A percentile compares a stretch with the other conserved stretches of the same genome.
These are phyloP conservation scores for Tragelaphus buxtoni DNA, from an alignment of 2,113 vertebrate genomes.

Conservation along the genomic window DNA sequence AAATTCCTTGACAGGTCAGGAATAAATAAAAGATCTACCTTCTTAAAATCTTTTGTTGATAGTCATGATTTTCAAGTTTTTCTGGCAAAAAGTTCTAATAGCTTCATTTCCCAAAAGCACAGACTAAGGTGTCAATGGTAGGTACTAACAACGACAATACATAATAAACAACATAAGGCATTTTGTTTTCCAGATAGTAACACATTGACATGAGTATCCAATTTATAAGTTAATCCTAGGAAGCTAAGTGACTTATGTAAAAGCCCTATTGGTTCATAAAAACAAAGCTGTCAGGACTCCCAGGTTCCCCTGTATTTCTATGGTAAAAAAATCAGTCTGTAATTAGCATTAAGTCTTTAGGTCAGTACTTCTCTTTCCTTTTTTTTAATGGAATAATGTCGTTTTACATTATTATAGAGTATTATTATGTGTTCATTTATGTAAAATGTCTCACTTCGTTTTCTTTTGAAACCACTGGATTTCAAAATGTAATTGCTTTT, in stretches of 20 bases:
- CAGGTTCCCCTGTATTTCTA: neutral
- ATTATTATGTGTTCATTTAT: neutral
- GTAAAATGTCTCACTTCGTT: constrained; percentile 8
- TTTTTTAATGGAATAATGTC: neutral
- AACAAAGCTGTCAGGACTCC: neutral
- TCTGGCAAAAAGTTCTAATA: neutral
- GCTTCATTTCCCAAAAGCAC: neutral
- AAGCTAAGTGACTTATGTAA: neutral
- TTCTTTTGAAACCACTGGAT: neutral
- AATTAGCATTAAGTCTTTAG: neutral
- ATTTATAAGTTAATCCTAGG: neutral
- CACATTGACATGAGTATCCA: neutral
- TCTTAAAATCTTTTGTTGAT: neutral
- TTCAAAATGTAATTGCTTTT: neutral
- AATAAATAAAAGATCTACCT: neutral
- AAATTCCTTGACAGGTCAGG: neutral
- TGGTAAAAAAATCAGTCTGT: neutral
- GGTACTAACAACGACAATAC: neutral
- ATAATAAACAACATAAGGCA: neutral
- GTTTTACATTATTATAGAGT: constrained; percentile 38
- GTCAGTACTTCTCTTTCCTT: neutral
- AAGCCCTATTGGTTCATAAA: neutral
- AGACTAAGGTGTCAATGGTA: neutral
- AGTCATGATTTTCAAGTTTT: neutral
- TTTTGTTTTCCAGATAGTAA: neutral